phyloP scores from a whole-genome alignment of 2,888 invertebrate species.

The Rugalucina vietnamica region DNA sequence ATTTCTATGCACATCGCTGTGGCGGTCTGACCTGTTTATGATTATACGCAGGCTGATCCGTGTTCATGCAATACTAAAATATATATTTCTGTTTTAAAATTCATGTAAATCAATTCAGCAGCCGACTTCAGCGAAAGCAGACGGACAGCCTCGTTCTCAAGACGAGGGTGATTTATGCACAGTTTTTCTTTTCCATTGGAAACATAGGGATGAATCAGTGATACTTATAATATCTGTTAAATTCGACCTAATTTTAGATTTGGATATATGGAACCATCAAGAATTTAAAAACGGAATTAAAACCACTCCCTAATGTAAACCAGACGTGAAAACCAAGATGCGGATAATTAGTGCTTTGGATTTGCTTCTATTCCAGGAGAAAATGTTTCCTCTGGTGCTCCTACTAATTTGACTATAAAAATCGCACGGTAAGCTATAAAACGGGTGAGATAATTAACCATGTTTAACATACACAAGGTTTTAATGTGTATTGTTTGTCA shows the following conservation, averaged over 20 bases:
- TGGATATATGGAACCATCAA: background rate
- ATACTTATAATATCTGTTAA: slow-evolving; percentile 5
- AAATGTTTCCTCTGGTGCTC: background rate
- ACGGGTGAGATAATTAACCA: background rate
- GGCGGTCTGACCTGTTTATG: background rate
- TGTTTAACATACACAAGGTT: too few relatives aligned
- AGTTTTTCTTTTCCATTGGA: slow-evolving; percentile 54
- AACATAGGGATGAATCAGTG: slow-evolving; percentile 55
- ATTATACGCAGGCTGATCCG: background rate
- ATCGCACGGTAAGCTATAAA: slow-evolving; percentile 16
- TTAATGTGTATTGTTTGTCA: too few relatives aligned
- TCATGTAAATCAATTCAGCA: background rate
- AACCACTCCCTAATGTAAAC: background rate
- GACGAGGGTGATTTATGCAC: slow-evolving; percentile 76
- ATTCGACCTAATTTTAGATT: slow-evolving; percentile 10
- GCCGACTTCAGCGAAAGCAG: slow-evolving; percentile 46
- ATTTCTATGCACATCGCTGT: background rate
- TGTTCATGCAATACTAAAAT: background rate
- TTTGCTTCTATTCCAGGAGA: background rate
- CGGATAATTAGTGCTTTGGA: background rate
- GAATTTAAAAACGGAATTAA: background rate
- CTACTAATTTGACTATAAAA: background rate
- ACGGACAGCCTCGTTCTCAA: slow-evolving; percentile 71
- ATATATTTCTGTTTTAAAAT: background rate
- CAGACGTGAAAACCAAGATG: background rate